phyloP scores from a whole-genome alignment of 2,113 vertebrate genomes.

The human region DNA sequence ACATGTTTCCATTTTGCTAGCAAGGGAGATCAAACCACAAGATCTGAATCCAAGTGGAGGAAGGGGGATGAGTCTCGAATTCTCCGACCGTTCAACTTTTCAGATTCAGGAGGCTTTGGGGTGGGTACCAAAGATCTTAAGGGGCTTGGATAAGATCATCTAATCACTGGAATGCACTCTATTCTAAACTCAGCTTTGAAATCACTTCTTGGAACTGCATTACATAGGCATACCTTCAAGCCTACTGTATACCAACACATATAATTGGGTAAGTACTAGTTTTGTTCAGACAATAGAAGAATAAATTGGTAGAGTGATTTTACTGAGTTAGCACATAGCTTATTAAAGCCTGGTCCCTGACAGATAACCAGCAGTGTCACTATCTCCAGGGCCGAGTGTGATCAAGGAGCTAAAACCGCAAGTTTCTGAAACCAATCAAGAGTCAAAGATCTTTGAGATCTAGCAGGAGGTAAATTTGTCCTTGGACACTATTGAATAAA shows the following conservation, averaged over 20 bases:
- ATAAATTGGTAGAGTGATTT: conserved; percentile 53
- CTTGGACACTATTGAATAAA: conserved; percentile 29
- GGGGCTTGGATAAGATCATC: conserved; percentile 52
- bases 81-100: conserved; percentile 47
- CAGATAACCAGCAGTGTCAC: not conserved
- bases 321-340: conserved; percentile 56
- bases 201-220: not conserved
- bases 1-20: not conserved
- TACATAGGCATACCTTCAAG: conserved; percentile 39
- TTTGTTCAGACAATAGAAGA: conserved; percentile 44
- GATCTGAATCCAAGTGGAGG: not conserved
- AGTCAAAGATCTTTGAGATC: conserved; percentile 44
- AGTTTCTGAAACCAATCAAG: conserved; percentile 52
- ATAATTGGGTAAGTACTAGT: conserved; percentile 50
- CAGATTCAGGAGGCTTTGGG: conserved; percentile 48
- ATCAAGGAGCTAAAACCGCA: not conserved
- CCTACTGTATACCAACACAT: not conserved
- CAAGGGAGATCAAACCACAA: not conserved
- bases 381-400: conserved; percentile 11
- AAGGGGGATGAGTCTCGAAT: conserved; percentile 31
- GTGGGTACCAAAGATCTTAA: conserved; percentile 16
- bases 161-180: conserved; percentile 35
- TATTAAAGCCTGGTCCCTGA: conserved; percentile 60
- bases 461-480: conserved; percentile 32
- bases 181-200: conserved; percentile 70